Evolutionary conservation across 2,888 invertebrate genomes (phyloP).

Genomic region (Smittia sp.): DNA sequence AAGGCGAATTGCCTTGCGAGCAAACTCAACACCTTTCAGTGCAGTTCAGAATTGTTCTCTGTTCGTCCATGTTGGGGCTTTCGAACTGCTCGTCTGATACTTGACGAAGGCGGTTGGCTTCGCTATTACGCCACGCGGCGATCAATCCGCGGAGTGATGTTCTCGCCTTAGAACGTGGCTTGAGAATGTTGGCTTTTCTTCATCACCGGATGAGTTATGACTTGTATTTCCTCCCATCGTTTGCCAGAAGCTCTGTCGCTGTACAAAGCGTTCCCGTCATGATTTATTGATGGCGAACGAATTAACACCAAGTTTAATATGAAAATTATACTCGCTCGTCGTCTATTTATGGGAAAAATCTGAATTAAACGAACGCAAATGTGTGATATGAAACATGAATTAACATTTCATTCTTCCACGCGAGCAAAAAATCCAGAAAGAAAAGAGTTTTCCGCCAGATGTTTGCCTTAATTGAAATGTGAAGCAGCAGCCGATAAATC

Average conservation of each 20-base stretch:
- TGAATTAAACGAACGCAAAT: not conserved
- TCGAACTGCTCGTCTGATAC: not conserved
- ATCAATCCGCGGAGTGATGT: not conserved
- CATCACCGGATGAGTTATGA: not conserved
- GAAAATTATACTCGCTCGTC: not conserved
- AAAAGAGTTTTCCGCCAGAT: not conserved
- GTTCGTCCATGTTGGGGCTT: not conserved
- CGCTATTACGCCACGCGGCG: not conserved
- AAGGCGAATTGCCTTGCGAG: not conserved
- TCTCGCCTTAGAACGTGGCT: not conserved
- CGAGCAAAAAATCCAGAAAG: no score
- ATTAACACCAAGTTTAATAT: not conserved
- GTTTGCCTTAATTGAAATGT: constrained; percentile 4
- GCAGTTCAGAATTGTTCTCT: constrained; percentile 10
- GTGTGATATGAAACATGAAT: constrained; percentile 12
- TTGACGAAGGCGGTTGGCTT: not conserved
- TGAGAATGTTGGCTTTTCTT: not conserved
- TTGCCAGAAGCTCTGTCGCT: not conserved
- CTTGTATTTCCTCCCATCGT: not conserved
- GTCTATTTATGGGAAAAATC: constrained; percentile 2
- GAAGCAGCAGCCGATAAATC: constrained; percentile 1
- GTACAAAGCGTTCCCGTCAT: not conserved
- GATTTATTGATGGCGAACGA: constrained; percentile 3
- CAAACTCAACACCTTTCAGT: not conserved
- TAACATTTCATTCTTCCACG: not conserved